These are phyloP conservation scores for Chymomyza procnemis DNA, from an alignment of 2,888 invertebrate species.

Conservation along the genomic window DNA sequence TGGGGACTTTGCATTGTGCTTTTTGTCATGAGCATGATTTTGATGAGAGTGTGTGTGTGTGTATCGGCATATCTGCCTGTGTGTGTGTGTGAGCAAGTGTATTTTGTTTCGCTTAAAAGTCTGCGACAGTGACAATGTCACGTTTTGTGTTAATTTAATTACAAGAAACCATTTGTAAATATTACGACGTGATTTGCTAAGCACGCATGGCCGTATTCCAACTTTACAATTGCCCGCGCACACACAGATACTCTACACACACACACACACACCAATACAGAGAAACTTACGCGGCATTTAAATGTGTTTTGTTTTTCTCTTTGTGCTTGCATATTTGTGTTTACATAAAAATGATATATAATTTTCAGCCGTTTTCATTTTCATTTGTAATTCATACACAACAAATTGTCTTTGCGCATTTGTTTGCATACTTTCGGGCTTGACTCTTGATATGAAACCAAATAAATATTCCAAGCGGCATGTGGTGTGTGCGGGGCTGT, in stretches of 20 bases:
- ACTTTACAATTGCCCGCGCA: not conserved
- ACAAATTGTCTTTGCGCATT: slow-evolving; percentile 42
- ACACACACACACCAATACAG: slow-evolving; percentile 6
- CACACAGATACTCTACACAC: too few relatives aligned
- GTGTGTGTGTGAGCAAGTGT: slow-evolving; percentile 16
- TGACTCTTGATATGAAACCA: not conserved
- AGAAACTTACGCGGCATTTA: slow-evolving; percentile 40
- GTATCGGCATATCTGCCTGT: not conserved
- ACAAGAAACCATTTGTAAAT: slow-evolving; percentile 72
- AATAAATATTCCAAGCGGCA: too few relatives aligned
- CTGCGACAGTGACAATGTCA: slow-evolving; percentile 70
- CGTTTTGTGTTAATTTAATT: slow-evolving; percentile 72
- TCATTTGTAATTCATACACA: slow-evolving; percentile 59
- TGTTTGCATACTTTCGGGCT: slow-evolving; percentile 36
- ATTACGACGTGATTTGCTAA: slow-evolving; percentile 69
- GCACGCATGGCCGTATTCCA: slow-evolving; percentile 42
- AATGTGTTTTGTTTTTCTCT: not conserved
- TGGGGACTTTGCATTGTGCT: slow-evolving; percentile 47
- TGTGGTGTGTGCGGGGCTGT: not conserved
- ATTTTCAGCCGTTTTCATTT: slow-evolving; percentile 50
- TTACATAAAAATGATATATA: not conserved
- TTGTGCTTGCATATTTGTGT: not conserved
- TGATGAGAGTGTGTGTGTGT: slow-evolving; percentile 24
- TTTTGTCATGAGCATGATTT: slow-evolving; percentile 54
- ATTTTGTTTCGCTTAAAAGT: slow-evolving; percentile 58